Conservation (phyloP, 1,140 invertebrate genomes). For the Pseudachorutes palmiensis region DNA sequence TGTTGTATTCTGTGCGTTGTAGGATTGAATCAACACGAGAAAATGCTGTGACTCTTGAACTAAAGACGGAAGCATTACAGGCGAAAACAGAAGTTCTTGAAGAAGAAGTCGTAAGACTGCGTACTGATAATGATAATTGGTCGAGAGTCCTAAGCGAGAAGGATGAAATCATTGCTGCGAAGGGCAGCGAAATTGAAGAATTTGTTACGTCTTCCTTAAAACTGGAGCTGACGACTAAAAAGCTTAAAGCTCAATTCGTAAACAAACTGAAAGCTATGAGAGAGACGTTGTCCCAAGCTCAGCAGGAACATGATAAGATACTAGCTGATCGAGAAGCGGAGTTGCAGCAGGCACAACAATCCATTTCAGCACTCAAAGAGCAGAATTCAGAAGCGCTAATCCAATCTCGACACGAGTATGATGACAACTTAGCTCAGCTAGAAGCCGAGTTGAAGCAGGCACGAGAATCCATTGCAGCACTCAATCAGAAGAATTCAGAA, state of each 20-base stretch:
- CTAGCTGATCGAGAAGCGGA: no score
- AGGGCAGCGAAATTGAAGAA: conserved; percentile 9
- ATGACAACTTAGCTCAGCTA: no score
- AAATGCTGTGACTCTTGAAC: not conserved
- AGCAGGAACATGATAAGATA: no score
- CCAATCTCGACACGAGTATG: no score
- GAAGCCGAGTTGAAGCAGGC: no score
- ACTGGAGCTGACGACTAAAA: not conserved
- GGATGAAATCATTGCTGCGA: not conserved
- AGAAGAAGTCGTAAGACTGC: not conserved
- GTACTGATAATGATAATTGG: not conserved
- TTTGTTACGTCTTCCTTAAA: conserved; percentile 1
- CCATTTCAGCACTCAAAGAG: no score
- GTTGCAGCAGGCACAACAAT: no score
- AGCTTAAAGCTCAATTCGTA: conserved; percentile 22
- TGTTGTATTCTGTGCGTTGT: conserved; percentile 1
- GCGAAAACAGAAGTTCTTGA: not conserved
- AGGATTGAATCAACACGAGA: not conserved
- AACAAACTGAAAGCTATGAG: conserved; percentile 21
- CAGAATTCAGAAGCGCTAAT: no score
- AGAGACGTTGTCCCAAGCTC: conserved; percentile 16
- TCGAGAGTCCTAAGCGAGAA: not conserved
- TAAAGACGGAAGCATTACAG: not conserved
- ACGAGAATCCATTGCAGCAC: no score
- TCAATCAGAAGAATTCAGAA: no score